These are phyloP conservation scores for Sesamia nonagrioides DNA, from an alignment of 1,140 invertebrate genomes.

Conservation along the genomic window DNA sequence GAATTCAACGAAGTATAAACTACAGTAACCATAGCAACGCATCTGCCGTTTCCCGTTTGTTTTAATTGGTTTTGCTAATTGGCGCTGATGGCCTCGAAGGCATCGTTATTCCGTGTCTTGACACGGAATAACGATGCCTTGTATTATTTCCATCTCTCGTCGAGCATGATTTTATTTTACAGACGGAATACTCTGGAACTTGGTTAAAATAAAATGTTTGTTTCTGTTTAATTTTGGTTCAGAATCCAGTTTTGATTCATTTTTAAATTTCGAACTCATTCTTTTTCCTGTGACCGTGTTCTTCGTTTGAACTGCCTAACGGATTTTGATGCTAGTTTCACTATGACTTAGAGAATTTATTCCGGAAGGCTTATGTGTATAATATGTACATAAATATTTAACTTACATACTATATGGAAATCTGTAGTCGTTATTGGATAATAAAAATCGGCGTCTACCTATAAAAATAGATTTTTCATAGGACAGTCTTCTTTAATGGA, in stretches of 20 bases:
- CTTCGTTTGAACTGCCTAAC: not conserved
- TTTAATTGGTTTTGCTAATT: conserved; percentile 71
- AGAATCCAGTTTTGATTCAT: no score
- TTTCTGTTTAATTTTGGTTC: not conserved
- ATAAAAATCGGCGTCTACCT: no score
- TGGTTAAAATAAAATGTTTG: not conserved
- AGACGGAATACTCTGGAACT: not conserved
- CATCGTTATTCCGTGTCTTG: conserved; percentile 40
- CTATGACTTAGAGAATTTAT: no score
- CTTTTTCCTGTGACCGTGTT: no score
- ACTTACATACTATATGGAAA: no score
- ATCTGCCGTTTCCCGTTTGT: conserved; percentile 41
- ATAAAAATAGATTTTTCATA: not conserved
- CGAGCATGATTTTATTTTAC: not conserved
- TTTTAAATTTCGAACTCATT: no score
- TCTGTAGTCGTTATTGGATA: no score
- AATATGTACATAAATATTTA: no score
- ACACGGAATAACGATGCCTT: not conserved
- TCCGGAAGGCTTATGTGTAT: no score
- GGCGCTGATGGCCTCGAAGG: conserved; percentile 42
- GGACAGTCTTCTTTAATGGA: no score
- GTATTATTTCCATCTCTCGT: not conserved
- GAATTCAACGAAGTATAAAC: not conserved
- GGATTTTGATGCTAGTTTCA: no score
- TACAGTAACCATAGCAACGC: conserved; percentile 39